Base-by-base conservation (phyloP, 2,113 vertebrate species). In the Aix galericulata region DNA sequence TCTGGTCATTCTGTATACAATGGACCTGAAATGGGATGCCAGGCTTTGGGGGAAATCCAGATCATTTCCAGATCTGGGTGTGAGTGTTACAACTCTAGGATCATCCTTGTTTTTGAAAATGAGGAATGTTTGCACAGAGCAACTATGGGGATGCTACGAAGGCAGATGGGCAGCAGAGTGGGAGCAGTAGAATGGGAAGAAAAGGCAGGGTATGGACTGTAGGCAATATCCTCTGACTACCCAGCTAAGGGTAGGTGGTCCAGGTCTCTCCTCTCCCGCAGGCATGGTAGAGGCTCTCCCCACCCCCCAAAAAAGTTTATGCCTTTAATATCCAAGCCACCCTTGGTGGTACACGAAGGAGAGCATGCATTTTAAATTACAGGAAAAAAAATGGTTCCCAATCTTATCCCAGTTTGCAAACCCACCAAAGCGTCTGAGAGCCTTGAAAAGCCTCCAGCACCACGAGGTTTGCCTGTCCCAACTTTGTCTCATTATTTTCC, bases 351-450 rank as follows among this genome's bases (percentile, higher is more conserved):
- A 91, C 86, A 93, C 0, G 31, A 86, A 42, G 73, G 40, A 86
- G 50, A 92, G 63, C 91, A 96, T 96, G 66, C 94, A 93, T 93
- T 95, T 97, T 93, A 91, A 96, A 97, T 97, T 96, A 94, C 38
- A 20, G 27, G 9, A 52, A 75, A 87, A 56, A 79, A n/a, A 71
- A 87, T 77, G 58, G 62, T 94, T 91, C 88, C 86, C 88, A 94
- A 91, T 95, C 86, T 92, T 91, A 96, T 92, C 91, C 88, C 69
- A 27, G 69, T 96, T 94, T 96, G 89, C 91, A 95, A 97, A 96
- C 94, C 93, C 94, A 92, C 95, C 91, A 86, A 93, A 95, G 84
- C 29, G 6, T 75, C 82, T 85, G 91, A 91, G 91, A 94, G 91
- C 88, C 93, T 96, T 97, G 94, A 97, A 96, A 95, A 91, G 86